Conservation (phyloP, 2,113 vertebrate species). For the Oreotrochilus melanogaster region DNA sequence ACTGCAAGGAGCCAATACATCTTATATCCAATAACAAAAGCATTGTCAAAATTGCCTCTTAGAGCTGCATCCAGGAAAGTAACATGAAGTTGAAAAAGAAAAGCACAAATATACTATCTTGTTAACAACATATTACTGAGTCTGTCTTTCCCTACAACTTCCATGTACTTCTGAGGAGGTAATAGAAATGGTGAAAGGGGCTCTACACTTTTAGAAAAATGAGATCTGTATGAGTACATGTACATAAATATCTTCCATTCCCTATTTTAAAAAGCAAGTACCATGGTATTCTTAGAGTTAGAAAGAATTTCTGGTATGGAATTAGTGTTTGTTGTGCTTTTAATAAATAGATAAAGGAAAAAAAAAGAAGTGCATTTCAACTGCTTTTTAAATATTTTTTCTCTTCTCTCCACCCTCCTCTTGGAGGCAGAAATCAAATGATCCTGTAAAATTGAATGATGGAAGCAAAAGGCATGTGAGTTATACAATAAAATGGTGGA, state of each 20-base stretch:
- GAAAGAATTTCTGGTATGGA: background rate
- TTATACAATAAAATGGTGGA: background rate
- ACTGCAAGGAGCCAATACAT: background rate
- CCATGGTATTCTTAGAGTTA: background rate
- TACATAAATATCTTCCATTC: background rate
- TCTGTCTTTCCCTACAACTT: background rate
- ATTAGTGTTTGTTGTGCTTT: background rate
- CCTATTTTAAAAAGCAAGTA: background rate
- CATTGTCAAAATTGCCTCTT: background rate
- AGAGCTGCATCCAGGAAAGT: background rate
- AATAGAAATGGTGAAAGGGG: background rate
- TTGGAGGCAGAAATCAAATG: background rate
- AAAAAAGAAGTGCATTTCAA: background rate
- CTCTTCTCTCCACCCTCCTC: accelerated
- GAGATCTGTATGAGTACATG: background rate
- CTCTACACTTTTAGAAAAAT: background rate
- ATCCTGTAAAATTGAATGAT: background rate
- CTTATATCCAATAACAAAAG: background rate
- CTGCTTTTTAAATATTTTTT: background rate
- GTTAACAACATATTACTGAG: background rate
- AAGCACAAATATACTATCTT: background rate
- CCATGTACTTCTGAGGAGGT: background rate
- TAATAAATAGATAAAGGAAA: background rate
- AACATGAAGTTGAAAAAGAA: background rate
- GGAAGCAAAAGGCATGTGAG: background rate